Percentiles rank a stretch among this genome's conserved stretches.
These are phyloP conservation scores for Sebastes umbrosus DNA, from an alignment of 2,797 vertebrate genomes.

Conservation along the genomic window DNA sequence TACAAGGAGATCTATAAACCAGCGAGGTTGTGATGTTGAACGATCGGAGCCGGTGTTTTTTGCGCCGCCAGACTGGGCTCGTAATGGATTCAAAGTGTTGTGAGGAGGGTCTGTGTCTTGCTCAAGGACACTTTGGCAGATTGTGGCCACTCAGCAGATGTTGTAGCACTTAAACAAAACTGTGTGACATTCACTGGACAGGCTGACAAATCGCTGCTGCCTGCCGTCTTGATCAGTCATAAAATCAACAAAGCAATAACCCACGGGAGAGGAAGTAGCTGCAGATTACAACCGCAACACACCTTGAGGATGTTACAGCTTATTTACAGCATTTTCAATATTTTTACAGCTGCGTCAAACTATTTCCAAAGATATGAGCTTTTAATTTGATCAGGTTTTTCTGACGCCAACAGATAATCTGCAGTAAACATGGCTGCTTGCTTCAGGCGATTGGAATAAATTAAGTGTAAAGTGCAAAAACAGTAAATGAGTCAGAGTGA, in stretches of 20 bases:
- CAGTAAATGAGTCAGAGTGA: not conserved
- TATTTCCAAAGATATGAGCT: no score
- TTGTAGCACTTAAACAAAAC: not conserved
- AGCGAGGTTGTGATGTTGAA: no score
- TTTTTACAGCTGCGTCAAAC: not conserved
- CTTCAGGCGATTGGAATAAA: not conserved
- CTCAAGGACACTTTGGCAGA: constrained; percentile 26
- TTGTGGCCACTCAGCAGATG: not conserved
- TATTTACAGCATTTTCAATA: not conserved
- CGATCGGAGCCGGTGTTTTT: no score
- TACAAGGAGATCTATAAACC: not conserved
- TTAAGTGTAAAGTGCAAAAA: not conserved
- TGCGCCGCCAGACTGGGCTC: not conserved
- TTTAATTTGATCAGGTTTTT: not conserved
- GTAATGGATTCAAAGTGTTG: not conserved
- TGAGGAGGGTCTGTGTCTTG: not conserved
- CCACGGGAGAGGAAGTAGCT: no score
- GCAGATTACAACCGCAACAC: not conserved
- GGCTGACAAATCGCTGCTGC: not conserved
- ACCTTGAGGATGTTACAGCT: not conserved
- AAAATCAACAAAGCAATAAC: not conserved
- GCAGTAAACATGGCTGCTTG: not conserved
- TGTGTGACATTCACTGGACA: not conserved
- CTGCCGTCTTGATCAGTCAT: not conserved
- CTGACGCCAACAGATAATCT: not conserved